phyloP scores from a whole-genome alignment of 2,797 vertebrate species.

The Eurystomus glaucurus region DNA sequence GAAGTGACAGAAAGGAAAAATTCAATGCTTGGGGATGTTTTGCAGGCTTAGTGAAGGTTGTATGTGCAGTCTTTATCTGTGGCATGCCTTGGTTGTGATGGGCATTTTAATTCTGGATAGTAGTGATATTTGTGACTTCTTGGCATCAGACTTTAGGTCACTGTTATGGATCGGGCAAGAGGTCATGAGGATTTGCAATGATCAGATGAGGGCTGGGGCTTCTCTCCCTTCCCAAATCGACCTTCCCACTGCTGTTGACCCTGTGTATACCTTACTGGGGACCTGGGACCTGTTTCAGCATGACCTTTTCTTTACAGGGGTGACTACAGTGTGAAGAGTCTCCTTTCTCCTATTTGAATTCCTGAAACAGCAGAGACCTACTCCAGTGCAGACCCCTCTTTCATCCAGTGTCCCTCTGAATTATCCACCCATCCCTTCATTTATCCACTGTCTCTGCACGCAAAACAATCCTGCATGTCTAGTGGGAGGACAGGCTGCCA shows the following conservation, averaged over 20 bases:
- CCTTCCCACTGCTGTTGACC: neutral
- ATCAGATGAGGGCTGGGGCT: neutral
- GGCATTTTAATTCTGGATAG: neutral
- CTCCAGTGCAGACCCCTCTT: neutral
- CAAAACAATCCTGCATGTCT: accelerated
- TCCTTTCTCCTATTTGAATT: neutral
- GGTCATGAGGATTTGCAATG: accelerated
- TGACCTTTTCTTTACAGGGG: neutral
- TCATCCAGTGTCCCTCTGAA: neutral
- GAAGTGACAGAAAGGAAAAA: neutral
- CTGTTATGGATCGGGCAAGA: neutral
- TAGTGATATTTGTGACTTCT: neutral
- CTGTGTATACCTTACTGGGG: neutral
- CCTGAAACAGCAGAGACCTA: neutral
- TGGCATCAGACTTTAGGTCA: accelerated
- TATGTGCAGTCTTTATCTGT: neutral
- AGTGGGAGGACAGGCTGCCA: neutral
- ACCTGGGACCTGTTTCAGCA: accelerated
- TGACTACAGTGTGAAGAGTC: neutral
- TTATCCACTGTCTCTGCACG: accelerated
- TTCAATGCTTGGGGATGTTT: accelerated
- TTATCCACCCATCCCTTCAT: neutral
- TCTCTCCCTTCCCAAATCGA: accelerated
- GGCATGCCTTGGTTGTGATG: neutral
- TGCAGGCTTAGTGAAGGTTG: neutral